A percentile compares a stretch with the other conserved stretches of the same genome.
Evolutionary conservation across 2,888 invertebrate genomes (phyloP).

Genomic region (Carpatolechia fugitivella): DNA sequence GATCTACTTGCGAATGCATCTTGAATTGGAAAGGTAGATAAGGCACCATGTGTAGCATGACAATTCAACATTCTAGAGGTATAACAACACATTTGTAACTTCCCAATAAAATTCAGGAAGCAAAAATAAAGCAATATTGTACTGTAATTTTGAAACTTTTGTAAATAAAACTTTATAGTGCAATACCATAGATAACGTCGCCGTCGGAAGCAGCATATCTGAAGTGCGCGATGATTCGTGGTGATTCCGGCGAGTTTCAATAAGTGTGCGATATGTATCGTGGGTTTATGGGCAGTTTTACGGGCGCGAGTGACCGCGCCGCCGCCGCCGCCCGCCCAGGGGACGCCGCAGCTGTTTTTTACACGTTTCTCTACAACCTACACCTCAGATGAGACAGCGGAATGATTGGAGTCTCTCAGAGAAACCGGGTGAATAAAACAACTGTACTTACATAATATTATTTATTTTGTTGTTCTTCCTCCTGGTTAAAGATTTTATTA

Average conservation of each 20-base stretch:
- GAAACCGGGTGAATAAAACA: too few relatives aligned
- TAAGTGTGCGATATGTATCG: conserved; percentile 56
- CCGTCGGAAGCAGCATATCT: conserved; percentile 16
- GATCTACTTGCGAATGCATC: too few relatives aligned
- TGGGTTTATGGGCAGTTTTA: conserved; percentile 69
- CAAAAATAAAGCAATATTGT: background rate
- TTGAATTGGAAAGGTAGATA: too few relatives aligned
- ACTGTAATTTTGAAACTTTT: background rate
- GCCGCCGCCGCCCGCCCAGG: conserved; percentile 57
- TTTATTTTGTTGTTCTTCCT: too few relatives aligned
- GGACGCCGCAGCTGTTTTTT: conserved; percentile 82
- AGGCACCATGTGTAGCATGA: background rate
- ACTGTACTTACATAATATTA: too few relatives aligned
- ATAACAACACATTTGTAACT: background rate
- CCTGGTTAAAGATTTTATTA: too few relatives aligned
- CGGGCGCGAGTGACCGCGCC: conserved; percentile 61
- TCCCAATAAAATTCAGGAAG: background rate
- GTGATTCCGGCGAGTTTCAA: conserved; percentile 42
- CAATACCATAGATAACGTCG: conserved; percentile 21
- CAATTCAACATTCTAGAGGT: too few relatives aligned
- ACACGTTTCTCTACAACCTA: conserved; percentile 65
- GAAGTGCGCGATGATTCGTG: conserved; percentile 28
- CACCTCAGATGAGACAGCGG: conserved; percentile 41
- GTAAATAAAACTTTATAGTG: background rate
- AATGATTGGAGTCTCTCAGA: background rate